phyloP scores from a whole-genome alignment of 2,797 vertebrate species.

The Molothrus aeneus region DNA sequence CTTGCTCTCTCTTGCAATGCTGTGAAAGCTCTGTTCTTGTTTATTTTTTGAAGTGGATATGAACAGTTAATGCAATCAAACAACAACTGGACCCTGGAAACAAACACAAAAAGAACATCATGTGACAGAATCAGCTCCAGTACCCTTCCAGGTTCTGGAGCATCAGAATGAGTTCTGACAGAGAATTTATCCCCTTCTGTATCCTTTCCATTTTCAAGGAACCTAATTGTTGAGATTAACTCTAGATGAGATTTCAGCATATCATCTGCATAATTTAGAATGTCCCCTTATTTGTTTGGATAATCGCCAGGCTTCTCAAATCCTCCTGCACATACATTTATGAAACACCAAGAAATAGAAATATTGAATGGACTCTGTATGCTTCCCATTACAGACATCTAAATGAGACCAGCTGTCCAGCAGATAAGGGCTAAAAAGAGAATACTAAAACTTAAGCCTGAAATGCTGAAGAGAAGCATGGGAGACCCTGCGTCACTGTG shows the following conservation, averaged over 20 bases:
- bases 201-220: background rate
- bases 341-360: background rate
- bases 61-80: background rate
- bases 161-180: background rate
- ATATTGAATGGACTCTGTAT: background rate
- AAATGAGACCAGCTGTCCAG: background rate
- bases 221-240: background rate
- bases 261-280: background rate
- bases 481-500: background rate
- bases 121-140: background rate
- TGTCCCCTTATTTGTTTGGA: background rate
- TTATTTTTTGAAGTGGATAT: background rate
- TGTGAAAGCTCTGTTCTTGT: background rate
- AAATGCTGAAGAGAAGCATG: background rate
- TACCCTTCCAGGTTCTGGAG: background rate
- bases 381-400: background rate
- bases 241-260: background rate
- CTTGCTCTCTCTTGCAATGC: background rate
- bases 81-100: background rate
- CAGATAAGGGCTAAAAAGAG: background rate
- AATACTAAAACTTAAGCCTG: background rate
- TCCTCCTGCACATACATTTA: background rate
- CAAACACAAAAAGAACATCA: background rate
- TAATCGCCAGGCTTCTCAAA: background rate
- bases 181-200: background rate